These are phyloP conservation scores for Cyaniris semiargus DNA, from an alignment of 2,888 invertebrate genomes.

Conservation along the genomic window DNA sequence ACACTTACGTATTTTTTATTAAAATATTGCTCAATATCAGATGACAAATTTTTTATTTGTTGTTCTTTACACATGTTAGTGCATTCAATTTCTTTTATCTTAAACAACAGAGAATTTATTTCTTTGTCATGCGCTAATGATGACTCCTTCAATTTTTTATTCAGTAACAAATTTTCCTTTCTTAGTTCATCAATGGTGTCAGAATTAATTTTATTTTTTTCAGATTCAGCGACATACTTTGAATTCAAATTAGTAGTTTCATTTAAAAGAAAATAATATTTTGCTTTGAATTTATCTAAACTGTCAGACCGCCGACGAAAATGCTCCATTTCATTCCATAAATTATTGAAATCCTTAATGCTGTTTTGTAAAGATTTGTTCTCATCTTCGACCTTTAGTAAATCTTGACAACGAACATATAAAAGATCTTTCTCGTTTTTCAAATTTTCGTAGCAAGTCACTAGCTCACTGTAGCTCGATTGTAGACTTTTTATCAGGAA, in stretches of 20 bases:
- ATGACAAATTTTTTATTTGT: conserved; percentile 77
- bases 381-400: conserved; percentile 63
- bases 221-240: conserved; percentile 63
- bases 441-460: conserved; percentile 63
- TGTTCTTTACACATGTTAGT: conserved; percentile 79
- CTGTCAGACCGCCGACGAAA: conserved; percentile 63
- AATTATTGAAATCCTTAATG: conserved; percentile 60
- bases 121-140: conserved; percentile 67
- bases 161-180: conserved; percentile 58
- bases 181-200: conserved; percentile 59
- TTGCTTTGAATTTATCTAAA: conserved; percentile 64
- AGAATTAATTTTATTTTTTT: conserved; percentile 65
- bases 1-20: conserved; percentile 31
- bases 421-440: conserved; percentile 63
- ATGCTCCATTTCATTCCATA: conserved; percentile 72
- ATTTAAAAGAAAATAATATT: conserved; percentile 62
- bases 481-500: conserved; percentile 66
- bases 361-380: conserved; percentile 55
- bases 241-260: conserved; percentile 67
- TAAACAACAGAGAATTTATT: conserved; percentile 69
- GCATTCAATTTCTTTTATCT: conserved; percentile 77
- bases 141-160: conserved; percentile 61
- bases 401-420: conserved; percentile 55
- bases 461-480: conserved; percentile 63
- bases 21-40: conserved; percentile 68